phyloP scores from a whole-genome alignment of 2,888 invertebrate genomes.

The Andrena hattorfiana region DNA sequence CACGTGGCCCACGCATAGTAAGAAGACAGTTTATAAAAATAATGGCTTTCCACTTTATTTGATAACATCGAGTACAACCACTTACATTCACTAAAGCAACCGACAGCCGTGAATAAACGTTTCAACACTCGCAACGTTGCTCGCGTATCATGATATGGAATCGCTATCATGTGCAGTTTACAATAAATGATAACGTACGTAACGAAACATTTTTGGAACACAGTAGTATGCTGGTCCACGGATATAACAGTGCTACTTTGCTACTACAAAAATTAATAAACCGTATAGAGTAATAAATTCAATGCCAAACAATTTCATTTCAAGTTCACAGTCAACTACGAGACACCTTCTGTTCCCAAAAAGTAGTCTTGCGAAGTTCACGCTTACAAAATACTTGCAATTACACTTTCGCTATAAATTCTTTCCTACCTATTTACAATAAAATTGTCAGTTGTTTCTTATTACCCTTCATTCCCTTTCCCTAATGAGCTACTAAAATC shows the following conservation, averaged over 20 bases:
- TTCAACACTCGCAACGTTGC: not conserved
- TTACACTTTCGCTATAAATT: not conserved
- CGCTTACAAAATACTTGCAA: not conserved
- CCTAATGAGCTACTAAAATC: not conserved
- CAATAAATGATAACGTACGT: not conserved
- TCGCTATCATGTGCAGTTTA: not conserved
- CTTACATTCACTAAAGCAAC: constrained; percentile 3
- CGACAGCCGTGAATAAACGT: not conserved
- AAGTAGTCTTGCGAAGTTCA: not conserved
- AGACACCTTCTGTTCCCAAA: not conserved
- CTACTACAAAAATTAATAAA: not conserved
- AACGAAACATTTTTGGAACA: not conserved
- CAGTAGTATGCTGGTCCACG: not conserved
- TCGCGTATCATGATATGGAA: not conserved
- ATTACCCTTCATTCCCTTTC: not conserved
- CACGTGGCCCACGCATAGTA: no score
- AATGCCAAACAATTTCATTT: not conserved
- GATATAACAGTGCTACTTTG: not conserved
- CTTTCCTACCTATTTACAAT: not conserved
- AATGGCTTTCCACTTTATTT: constrained; percentile 24
- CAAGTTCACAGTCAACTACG: no score
- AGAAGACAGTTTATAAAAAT: constrained; percentile 31
- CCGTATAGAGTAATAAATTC: not conserved
- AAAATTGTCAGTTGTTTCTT: not conserved
- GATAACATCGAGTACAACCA: constrained; percentile 14